phyloP scores from a whole-genome alignment of 2,888 invertebrate species.

The Podabrus alpinus region DNA sequence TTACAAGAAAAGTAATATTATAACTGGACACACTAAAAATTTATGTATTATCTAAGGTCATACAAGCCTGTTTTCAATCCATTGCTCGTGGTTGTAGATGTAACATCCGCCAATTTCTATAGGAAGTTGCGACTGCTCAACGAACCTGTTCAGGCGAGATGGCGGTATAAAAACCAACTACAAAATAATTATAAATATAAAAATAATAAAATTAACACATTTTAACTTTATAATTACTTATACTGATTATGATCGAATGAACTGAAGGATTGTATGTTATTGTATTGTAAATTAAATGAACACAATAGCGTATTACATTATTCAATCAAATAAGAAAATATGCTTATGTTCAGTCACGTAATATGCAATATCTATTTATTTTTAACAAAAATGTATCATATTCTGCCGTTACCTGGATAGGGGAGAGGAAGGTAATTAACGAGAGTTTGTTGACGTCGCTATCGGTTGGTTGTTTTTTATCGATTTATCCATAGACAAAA shows the following conservation, averaged over 20 bases:
- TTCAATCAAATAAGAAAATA: not conserved
- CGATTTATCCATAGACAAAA: not conserved
- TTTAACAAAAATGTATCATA: not conserved
- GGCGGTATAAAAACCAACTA: slow-evolving; percentile 74
- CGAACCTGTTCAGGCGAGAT: slow-evolving; percentile 69
- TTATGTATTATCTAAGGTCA: slow-evolving; percentile 42
- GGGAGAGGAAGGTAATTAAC: not conserved
- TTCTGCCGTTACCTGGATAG: not conserved
- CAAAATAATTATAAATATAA: slow-evolving; percentile 47
- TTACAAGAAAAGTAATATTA: not conserved
- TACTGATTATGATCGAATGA: not conserved
- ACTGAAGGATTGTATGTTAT: not conserved
- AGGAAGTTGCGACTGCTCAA: slow-evolving; percentile 72
- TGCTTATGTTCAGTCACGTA: not conserved
- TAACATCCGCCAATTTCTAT: slow-evolving; percentile 73
- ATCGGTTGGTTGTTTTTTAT: no score
- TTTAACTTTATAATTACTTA: not conserved
- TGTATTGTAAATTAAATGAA: not conserved
- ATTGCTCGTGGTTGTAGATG: slow-evolving; percentile 71
- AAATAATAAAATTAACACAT: not conserved
- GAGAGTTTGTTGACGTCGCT: not conserved
- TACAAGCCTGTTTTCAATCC: slow-evolving; percentile 79
- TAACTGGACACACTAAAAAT: slow-evolving; percentile 1
- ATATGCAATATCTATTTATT: not conserved
- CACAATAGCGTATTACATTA: not conserved